Evolutionary conservation across 2,113 vertebrate species (phyloP), one percentile per base, ranked within the genome.

Genomic region (Mesembrinibis cayennensis): DNA sequence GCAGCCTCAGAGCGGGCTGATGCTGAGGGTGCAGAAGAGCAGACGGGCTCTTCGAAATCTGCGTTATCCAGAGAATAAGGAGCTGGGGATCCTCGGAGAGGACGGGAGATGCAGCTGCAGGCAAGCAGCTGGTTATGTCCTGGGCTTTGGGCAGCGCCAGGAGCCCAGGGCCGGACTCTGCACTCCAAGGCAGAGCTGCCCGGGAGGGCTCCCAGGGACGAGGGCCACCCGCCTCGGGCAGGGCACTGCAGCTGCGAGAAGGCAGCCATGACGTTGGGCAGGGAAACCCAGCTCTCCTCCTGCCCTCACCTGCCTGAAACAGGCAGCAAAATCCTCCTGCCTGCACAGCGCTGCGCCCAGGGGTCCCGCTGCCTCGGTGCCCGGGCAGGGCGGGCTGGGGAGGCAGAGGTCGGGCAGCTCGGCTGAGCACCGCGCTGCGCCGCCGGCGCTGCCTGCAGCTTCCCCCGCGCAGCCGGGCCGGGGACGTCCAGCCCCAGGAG

Each of bases 401-500:
- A 38, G 16, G 21, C 21, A 20, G 42, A 19, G 21, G 27, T 27
- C 3, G 3, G 32, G 20, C 38, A 7, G 58, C 49, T 13, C 4
- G 5, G 27, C 26, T 4, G 3, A 59, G 66, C 36, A 20, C 53
- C 14, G 7, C 6, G 4, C 38, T n/a, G 55, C 22, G 66, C 53
- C 16, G 11, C 29, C 4, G 10, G 36, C 5, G 2, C 42, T 36
- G 56, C 34, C n/a, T 5, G 20, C n/a, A 30, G 38, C 62, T 53
- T 53, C 27, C 55, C 38, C 22, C 1, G 2, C 20, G 1, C 38
- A 30, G 67, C 67, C 23, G 1, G 5, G 25, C 16, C 2, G 4
- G 69, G 49, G 42, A 21, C 3, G 3, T 12, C 44, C 69, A 42
- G n/a, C 67, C 25, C 67, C 62, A 8, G 52, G 15, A 56, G 42